A percentile compares a stretch with the other conserved stretches of the same genome.
Conservation (phyloP, 1,140 invertebrate species). For the Panulirus ornatus region DNA sequence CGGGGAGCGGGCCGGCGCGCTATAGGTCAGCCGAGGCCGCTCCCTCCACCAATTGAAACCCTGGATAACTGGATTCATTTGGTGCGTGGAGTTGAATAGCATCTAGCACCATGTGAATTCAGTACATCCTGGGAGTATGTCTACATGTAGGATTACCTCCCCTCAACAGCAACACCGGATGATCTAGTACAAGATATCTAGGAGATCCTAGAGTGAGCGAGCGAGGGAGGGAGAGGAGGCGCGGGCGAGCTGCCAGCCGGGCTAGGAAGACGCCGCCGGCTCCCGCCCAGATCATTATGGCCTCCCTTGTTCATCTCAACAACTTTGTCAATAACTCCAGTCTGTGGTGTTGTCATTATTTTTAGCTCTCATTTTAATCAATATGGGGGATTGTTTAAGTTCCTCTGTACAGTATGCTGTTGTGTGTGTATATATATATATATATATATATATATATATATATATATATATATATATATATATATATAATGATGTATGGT, state of each 20-base stretch:
- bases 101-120: conserved; percentile 74
- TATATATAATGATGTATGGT: no score
- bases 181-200: neutral
- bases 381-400: neutral
- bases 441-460: no score
- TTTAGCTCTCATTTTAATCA: neutral
- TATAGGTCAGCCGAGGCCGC: conserved; percentile 55
- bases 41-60: conserved; percentile 61
- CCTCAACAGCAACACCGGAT: neutral
- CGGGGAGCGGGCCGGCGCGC: conserved; percentile 44
- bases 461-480: no score
- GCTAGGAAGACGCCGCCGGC: neutral
- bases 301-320: conserved; percentile 43
- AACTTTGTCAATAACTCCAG: conserved; percentile 52
- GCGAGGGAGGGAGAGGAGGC: neutral
- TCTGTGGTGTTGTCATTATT: neutral
- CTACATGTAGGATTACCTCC: conserved; percentile 25
- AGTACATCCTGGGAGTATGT: conserved; percentile 68
- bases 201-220: neutral
- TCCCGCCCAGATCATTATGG: conserved; percentile 15
- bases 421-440: no score
- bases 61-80: conserved; percentile 73
- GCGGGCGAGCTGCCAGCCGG: neutral
- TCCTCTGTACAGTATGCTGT: no score
- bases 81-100: conserved; percentile 67